Evolutionary conservation across 2,797 vertebrate species (phyloP), one percentile per base, ranked within the genome.

Genomic region (Cryptoprocta ferox): DNA sequence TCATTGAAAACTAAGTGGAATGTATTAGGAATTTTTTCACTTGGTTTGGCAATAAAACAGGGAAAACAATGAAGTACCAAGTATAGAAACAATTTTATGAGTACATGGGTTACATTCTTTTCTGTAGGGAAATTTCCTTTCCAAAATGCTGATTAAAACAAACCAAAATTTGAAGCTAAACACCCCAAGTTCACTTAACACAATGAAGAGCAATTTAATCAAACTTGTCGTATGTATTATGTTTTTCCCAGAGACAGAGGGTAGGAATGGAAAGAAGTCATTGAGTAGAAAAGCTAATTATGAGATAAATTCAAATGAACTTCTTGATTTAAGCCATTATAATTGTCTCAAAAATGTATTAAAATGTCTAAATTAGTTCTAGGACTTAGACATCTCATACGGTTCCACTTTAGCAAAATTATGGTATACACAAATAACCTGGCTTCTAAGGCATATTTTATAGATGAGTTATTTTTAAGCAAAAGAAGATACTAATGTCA

Each of bases 11-110:
- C 48, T 37, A 87, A 80, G 70, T 76, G 81, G 90, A 87, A 85
- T 82, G 32, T 85, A 89, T 89, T 95, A 89, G 89, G 82, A 86
- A 89, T 90, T 26, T 35, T 96, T 92, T 83, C 71, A 32, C 73
- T 61, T 73, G 84, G 53, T 95, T 96, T 97, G 87, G 75, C 85
- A 68, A 1, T 30, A n/a, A 96, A 89, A 65, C 50, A 79, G 70
- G 56, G 71, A 93, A 85, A 96, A 84, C 80, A 96, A 89, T 35
- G 75, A 84, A 76, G 50, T 30, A 80, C 88, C 83, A 95, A 95
- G 59, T 96, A 83, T 61, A 84, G 87, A 95, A 93, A 71, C 70
- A 35, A 11, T 70, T 94, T 91, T 78, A 87, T 76, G 53, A 91
- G 66, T 56, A 24, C 65, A 73, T 45, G 59, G 76, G 50, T 96